These are phyloP conservation scores for Aythya baeri DNA, from an alignment of 2,113 vertebrate genomes.

Conservation along the genomic window DNA sequence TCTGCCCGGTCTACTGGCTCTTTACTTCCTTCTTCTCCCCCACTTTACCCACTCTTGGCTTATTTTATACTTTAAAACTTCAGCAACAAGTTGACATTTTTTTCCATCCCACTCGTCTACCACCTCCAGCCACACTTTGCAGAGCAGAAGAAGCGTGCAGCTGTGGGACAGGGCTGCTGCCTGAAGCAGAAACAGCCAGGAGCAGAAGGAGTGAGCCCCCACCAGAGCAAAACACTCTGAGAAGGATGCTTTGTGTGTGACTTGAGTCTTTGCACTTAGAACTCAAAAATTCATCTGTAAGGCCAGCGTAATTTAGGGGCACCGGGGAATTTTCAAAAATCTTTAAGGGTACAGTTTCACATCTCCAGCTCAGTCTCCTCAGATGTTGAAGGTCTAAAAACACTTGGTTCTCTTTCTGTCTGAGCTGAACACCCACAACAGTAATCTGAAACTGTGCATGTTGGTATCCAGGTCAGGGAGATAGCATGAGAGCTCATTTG, in stretches of 20 bases:
- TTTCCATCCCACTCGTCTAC: neutral
- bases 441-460: slow-evolving; percentile 4
- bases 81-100: neutral
- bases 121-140: neutral
- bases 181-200: neutral
- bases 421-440: neutral
- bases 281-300: neutral
- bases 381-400: neutral
- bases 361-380: neutral
- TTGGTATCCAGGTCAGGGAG: slow-evolving; percentile 32
- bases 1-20: neutral
- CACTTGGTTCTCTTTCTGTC: neutral
- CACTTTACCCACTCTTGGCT: neutral
- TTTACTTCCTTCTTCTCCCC: neutral
- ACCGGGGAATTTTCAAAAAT: neutral
- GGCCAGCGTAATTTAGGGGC: neutral
- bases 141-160: accelerated
- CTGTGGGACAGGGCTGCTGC: neutral
- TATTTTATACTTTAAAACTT: neutral
- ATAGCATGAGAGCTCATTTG: neutral
- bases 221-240: neutral
- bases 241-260: neutral
- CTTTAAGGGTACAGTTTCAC: neutral
- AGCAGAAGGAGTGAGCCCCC: neutral
- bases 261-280: neutral